Evolutionary conservation across 2,888 invertebrate genomes (phyloP), one percentile per base, ranked within the genome.

Genomic region (Abscondita cerata): DNA sequence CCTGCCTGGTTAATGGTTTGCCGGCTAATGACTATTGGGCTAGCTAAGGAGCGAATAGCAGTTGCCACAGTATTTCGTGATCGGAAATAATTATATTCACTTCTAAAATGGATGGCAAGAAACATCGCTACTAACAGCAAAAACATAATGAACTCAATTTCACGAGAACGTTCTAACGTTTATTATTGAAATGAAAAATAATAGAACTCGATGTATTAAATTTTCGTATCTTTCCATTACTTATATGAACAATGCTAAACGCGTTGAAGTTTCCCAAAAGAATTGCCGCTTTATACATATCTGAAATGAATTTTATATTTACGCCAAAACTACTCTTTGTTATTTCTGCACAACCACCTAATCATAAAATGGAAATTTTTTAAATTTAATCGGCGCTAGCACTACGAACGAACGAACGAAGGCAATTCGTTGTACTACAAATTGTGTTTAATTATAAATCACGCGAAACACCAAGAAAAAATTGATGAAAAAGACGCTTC

Each of bases 81-180:
- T 76, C 75, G 76, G 75, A 75, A 76, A 76, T 76, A 75, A 76
- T 76, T 76, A 76, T 74, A 73, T 84, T 55, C 82, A 84, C 74
- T 74, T 83, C 9, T 83, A 84, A 73, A 76, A 84, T 67, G 83
- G 81, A 1, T 68, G 84, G 51, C 59, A 56, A 64, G 64, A 62
- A 61, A 54, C 62, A 58, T 58, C 62, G 62, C 62, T 58, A 62
- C 58, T 58, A 62, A 58, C 58, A 53, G 58, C 62, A 53, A 58
- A 62, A 62, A 62, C 62, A 54, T 62, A 62, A 62, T 54, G 62
- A 62, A 62, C 53, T 36, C 36, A 58, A 56, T 53, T 62, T 47
- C 46, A 57, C 61, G 38, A 48, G 57, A 52, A 47, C 59, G 48
- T 52, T 25, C 18, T 40, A 40, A 40, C 53, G 25, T 53, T 53